phyloP scores from a whole-genome alignment of 2,113 vertebrate species.

The Dissostichus mawsoni region DNA sequence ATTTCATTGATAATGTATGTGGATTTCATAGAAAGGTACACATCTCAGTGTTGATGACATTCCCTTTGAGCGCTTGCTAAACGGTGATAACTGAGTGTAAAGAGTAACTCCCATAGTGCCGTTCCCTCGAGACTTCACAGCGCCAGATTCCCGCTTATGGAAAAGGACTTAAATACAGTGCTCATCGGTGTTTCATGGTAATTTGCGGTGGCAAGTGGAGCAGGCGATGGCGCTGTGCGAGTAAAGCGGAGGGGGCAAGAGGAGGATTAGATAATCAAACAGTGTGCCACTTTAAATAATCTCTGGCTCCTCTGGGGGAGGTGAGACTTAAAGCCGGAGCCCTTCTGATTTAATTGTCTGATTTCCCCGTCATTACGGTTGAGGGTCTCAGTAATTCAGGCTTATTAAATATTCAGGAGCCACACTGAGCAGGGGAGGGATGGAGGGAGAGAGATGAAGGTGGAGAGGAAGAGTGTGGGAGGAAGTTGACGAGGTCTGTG shows the following conservation, averaged over 20 bases:
- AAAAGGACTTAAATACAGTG: constrained; percentile 68
- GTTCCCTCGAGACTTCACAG: constrained; percentile 54
- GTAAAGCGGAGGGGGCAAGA: constrained; percentile 80
- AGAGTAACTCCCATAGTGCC: constrained; percentile 43
- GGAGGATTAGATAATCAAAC: constrained; percentile 85
- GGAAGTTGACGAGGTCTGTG: constrained; percentile 8
- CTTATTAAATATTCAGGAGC: constrained; percentile 86
- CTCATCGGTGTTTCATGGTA: constrained; percentile 79
- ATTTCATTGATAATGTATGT: constrained; percentile 6
- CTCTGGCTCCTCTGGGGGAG: constrained; percentile 80
- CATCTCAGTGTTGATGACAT: constrained; percentile 36
- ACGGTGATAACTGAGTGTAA: constrained; percentile 51
- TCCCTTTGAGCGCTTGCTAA: constrained; percentile 27
- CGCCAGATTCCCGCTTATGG: constrained; percentile 52
- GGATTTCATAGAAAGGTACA: constrained; percentile 19
- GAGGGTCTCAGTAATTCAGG: constrained; percentile 84
- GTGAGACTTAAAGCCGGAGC: constrained; percentile 81
- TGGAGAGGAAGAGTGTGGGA: constrained; percentile 21
- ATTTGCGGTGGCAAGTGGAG: constrained; percentile 80
- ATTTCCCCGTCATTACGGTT: constrained; percentile 85
- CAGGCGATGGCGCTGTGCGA: constrained; percentile 74
- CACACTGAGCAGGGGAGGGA: constrained; percentile 70
- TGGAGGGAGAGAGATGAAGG: constrained; percentile 47
- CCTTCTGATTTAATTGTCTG: constrained; percentile 86
- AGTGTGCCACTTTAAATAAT: constrained; percentile 85